Evolutionary conservation across 2,888 invertebrate genomes (phyloP), one percentile per base, ranked within the genome.

Genomic region (Thyatira batis): DNA sequence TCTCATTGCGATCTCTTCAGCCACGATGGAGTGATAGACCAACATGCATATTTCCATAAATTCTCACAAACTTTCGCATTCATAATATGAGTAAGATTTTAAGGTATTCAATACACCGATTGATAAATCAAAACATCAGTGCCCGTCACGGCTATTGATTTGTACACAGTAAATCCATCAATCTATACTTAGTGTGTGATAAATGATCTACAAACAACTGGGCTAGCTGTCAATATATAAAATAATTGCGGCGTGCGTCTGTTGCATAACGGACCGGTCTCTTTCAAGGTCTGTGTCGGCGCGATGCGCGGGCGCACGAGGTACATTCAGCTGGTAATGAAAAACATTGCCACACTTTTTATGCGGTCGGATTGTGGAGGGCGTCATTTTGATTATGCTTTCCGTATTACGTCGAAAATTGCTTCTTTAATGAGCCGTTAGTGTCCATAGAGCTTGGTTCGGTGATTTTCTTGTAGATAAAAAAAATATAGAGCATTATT

Each of bases 251-350:
- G 50, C 45, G 45, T 44, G 57, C 61, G 62, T 61, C 58, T 53
- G 54, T 66, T 68, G 69, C 69, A 57, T 67, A 65, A 67, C 55
- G 51, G 53, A 52, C 65, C 57, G 54, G 67, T 64, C 46, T 23
- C n/a, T 44, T 61, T 59, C 61, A 66, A 66, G 66, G 66, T 66
- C 67, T 55, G 39, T 54, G 63, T 51, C 54, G 55, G 33, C 8
- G 20, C 45, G 61, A 9, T 51, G 54, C 50, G 53, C 53, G 60
- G 50, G 39, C 39, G 53, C 45, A 27, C 45, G 39, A 39, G 48
- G 39, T 39, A 1, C 17, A 17, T 17, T 52, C 51, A 20, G 46
- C 51, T 25, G 20, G 28, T 48, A 51, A 53, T 53, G 55, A 55
- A 53, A 27, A 48, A 17, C 28, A 48, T 48, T 28, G 48, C 20